A percentile compares a stretch with the other conserved stretches of the same genome.
These are phyloP conservation scores for Sphaerophoria rueppellii DNA, from an alignment of 2,888 invertebrate genomes.

Conservation along the genomic window DNA sequence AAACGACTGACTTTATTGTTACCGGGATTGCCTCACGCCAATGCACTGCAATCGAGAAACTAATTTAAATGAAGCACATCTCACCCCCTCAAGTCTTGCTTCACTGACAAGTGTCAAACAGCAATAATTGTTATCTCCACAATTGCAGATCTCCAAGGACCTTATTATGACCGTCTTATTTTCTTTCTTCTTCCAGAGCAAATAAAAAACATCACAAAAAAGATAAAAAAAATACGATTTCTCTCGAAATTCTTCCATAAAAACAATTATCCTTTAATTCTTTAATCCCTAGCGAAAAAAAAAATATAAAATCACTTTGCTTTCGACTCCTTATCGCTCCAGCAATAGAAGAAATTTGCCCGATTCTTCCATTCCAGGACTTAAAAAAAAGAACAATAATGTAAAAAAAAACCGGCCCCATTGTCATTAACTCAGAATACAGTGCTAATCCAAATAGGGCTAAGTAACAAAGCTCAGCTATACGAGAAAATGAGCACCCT, in stretches of 20 bases:
- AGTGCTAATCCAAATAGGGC: slow-evolving; percentile 64
- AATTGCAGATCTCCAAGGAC: slow-evolving; percentile 63
- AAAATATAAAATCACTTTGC: slow-evolving; percentile 45
- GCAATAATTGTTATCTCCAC: slow-evolving; percentile 70
- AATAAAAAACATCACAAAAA: slow-evolving; percentile 29
- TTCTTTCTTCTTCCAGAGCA: slow-evolving; percentile 25
- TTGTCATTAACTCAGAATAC: slow-evolving; percentile 70
- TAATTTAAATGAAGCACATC: slow-evolving; percentile 66
- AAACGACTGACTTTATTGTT: too few relatives aligned
- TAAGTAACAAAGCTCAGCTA: slow-evolving; percentile 49
- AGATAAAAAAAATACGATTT: slow-evolving; percentile 22
- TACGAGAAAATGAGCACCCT: slow-evolving; percentile 62
- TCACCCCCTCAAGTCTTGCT: slow-evolving; percentile 41
- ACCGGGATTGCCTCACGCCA: too few relatives aligned
- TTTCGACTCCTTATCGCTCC: slow-evolving; percentile 33
- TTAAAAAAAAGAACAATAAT: slow-evolving; percentile 48
- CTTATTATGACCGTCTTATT: slow-evolving; percentile 22
- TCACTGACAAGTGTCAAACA: slow-evolving; percentile 68
- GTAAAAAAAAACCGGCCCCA: slow-evolving; percentile 61
- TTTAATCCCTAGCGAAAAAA: slow-evolving; percentile 63
- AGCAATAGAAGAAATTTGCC: slow-evolving; percentile 39
- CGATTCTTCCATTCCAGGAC: slow-evolving; percentile 26
- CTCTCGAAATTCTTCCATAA: slow-evolving; percentile 50
- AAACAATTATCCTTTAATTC: slow-evolving; percentile 73
- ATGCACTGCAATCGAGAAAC: slow-evolving; percentile 35